Conservation (phyloP, 1,140 invertebrate genomes). For the Drosophila punjabiensis region DNA sequence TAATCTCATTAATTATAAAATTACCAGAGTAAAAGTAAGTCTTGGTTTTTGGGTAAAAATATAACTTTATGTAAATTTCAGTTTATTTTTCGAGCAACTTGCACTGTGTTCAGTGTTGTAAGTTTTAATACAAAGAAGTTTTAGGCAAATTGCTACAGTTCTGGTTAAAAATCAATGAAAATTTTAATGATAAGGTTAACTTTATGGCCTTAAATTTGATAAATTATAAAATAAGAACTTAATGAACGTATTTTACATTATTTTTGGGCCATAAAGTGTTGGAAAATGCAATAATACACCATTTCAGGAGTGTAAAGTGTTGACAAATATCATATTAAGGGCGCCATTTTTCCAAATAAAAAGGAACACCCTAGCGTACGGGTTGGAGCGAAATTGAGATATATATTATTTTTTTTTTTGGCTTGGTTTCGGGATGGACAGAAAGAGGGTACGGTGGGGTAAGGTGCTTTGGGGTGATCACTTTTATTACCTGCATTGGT, state of each 20-base stretch:
- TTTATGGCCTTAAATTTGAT: neutral
- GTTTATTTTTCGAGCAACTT: neutral
- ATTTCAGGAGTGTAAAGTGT: neutral
- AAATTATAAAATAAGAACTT: neutral
- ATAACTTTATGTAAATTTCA: neutral
- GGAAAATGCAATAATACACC: neutral
- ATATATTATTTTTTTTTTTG: neutral
- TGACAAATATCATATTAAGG: neutral
- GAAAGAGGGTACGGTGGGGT: neutral
- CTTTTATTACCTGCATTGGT: slow-evolving; percentile 72
- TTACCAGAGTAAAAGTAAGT: neutral
- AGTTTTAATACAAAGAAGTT: neutral
- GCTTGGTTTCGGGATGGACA: neutral
- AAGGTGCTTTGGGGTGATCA: slow-evolving; percentile 13
- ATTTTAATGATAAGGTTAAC: neutral
- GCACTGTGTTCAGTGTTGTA: neutral
- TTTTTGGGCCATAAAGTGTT: too few species aligned
- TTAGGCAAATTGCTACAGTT: neutral
- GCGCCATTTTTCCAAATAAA: neutral
- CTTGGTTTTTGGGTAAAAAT: neutral
- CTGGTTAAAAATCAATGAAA: too few species aligned
- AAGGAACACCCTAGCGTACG: neutral
- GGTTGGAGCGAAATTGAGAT: slow-evolving; percentile 2
- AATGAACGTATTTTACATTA: neutral
- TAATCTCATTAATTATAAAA: neutral